Evolutionary conservation across 2,113 vertebrate genomes (phyloP).

Genomic region (Hoplias malabaricus): DNA sequence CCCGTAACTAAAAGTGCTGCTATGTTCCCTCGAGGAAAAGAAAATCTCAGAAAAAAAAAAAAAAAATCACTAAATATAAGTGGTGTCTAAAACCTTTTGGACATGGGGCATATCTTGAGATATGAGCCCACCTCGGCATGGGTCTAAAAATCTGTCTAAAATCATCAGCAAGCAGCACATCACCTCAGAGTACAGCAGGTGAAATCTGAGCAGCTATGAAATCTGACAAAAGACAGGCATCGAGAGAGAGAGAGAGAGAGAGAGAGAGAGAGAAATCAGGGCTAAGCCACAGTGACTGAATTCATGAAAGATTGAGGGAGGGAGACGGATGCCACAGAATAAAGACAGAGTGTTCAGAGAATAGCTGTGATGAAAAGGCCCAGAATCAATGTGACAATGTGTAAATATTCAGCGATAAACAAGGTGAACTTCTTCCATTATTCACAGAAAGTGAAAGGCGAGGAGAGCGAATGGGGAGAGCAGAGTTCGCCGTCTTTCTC

Average conservation of each 20-base stretch:
- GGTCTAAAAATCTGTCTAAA: too few species aligned
- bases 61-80: too few species aligned
- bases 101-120: too few species aligned
- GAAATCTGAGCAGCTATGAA: slow-evolving; percentile 49
- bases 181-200: slow-evolving; percentile 2
- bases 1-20: too few species aligned
- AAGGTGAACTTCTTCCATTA: slow-evolving; percentile 69
- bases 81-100: too few species aligned
- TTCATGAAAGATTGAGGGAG: slow-evolving; percentile 70
- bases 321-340: slow-evolving; percentile 57
- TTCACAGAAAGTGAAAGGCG: slow-evolving; percentile 56
- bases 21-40: too few species aligned
- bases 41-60: too few species aligned
- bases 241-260: too few species aligned
- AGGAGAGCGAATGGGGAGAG: background rate
- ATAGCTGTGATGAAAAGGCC: slow-evolving; percentile 70
- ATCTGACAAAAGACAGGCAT: slow-evolving; percentile 49
- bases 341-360: slow-evolving; percentile 58
- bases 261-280: slow-evolving; percentile 11
- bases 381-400: slow-evolving; percentile 74
- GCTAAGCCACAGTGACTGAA: slow-evolving; percentile 47
- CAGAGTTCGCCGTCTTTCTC: background rate
- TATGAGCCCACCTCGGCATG: slow-evolving; percentile 49
- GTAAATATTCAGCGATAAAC: slow-evolving; percentile 77
- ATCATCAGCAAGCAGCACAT: slow-evolving; percentile 42